phyloP scores from a whole-genome alignment of 2,888 invertebrate species.

The Zonitis immaculata region DNA sequence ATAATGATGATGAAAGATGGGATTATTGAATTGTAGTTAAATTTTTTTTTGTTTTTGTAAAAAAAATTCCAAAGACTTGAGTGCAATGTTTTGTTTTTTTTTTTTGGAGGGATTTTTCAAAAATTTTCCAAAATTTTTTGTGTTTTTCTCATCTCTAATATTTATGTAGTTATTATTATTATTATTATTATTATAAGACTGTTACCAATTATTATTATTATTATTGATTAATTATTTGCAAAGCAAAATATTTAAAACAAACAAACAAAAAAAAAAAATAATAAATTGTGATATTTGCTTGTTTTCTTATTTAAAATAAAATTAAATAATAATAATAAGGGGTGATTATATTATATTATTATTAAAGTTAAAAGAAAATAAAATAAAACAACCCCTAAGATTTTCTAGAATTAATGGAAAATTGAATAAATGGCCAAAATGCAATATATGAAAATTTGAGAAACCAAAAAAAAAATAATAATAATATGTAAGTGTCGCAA shows the following conservation, averaged over 20 bases:
- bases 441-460: conserved; percentile 30
- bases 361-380: neutral
- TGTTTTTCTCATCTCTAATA: conserved; percentile 22
- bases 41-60: too few relatives aligned
- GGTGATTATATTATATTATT: conserved; percentile 33
- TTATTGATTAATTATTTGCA: conserved; percentile 35
- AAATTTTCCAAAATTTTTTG: conserved; percentile 11
- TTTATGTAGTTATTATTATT: conserved; percentile 44
- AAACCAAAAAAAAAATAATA: conserved; percentile 5
- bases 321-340: too few relatives aligned
- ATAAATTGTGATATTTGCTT: conserved; percentile 50
- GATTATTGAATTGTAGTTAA: conserved; percentile 50
- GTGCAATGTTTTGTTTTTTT: too few relatives aligned
- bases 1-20: conserved; percentile 61
- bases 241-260: conserved; percentile 35
- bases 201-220: conserved; percentile 49
- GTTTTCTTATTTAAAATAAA: conserved; percentile 38
- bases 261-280: conserved; percentile 43
- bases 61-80: conserved; percentile 24
- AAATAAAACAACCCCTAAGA: neutral
- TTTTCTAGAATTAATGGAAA: neutral
- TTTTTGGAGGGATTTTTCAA: conserved; percentile 13
- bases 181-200: conserved; percentile 51
- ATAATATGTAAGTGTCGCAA: neutral
- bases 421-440: conserved; percentile 40